Base-by-base conservation (phyloP, 2,113 vertebrate genomes). In the Myodes glareolus region DNA sequence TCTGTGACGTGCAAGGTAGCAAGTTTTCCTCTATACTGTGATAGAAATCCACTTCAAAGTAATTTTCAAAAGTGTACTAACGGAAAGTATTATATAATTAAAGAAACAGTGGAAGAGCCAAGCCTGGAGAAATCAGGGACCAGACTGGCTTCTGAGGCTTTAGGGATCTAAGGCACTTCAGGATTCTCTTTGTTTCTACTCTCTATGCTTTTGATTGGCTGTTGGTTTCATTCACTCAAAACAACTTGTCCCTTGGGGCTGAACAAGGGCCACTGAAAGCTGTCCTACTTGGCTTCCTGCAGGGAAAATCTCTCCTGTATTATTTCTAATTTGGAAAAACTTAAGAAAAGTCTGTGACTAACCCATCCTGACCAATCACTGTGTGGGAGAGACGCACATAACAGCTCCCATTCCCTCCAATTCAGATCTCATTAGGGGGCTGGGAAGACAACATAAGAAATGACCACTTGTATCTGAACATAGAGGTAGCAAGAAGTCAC, bases 371-470 rank as follows among this genome's bases (percentile, higher is more conserved):
- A 88, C 16, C 11, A 93, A 63, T 45, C 52, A 65, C 50, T 23
- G 55, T n/a, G 42, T 11, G 72, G 29, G 21, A 21, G 8, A 85
- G 42, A 75, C 55, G 3, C 5, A 21, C 27, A 17, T 82, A 52
- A 88, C 23, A 72, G 23, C 73, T 95, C 47, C 80, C 10, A 50
- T 93, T 87, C 9, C 55, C 33, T 67, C 3, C 33, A 63, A 73
- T 68, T 94, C 39, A 45, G n/a, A 72, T 70, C 58, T 78, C 39
- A 73, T 68, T 63, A 61, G 58, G 42, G 50, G 31, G 25, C 65
- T 36, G 0, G 29, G 3, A 55, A 95, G 55, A 94, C 90, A 95
- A 94, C 94, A 92, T 33, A 87, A 65, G 45, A 88, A 85, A 82
- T 55, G 39, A 8, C 12, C 29, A 27, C 31, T 94, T 88, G 45